Percentiles rank a stretch among this genome's conserved stretches.
Conservation (phyloP, 2,797 vertebrate genomes). For the Tarsius wallacei region DNA sequence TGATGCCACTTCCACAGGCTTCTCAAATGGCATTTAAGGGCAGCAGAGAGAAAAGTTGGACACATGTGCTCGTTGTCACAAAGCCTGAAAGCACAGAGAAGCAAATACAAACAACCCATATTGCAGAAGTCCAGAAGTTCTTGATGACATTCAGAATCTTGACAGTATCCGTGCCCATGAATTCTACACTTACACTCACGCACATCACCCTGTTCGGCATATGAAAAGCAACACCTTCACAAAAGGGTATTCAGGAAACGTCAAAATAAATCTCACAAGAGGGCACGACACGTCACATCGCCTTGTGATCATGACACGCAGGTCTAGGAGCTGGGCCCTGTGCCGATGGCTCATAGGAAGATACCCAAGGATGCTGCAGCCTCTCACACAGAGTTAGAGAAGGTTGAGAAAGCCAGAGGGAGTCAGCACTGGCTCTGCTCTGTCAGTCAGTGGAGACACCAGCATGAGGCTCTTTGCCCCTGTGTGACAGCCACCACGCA, state of each 20-base stretch:
- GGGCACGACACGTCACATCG: neutral
- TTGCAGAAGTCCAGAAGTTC: neutral
- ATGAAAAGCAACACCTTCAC: neutral
- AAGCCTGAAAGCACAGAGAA: neutral
- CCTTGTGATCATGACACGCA: neutral
- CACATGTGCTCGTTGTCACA: neutral
- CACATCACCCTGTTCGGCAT: neutral
- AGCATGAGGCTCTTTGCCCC: constrained; percentile 10
- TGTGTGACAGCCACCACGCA: neutral
- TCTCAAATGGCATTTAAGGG: neutral
- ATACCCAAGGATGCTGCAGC: neutral
- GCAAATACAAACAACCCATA: neutral
- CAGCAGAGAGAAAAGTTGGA: neutral
- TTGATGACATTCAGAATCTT: neutral
- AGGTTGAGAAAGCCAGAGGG: constrained; percentile 30
- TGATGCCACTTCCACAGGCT: neutral
- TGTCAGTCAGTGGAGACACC: constrained; percentile 26
- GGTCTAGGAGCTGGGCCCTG: neutral
- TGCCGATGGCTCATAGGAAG: constrained; percentile 1
- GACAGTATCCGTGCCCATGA: neutral
- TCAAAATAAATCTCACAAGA: constrained; percentile 20
- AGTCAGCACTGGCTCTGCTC: neutral
- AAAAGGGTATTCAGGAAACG: neutral
- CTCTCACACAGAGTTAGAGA: constrained; percentile 58
- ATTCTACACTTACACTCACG: neutral